phyloP scores from a whole-genome alignment of 2,113 vertebrate species.

The Corythornis vintsioides region DNA sequence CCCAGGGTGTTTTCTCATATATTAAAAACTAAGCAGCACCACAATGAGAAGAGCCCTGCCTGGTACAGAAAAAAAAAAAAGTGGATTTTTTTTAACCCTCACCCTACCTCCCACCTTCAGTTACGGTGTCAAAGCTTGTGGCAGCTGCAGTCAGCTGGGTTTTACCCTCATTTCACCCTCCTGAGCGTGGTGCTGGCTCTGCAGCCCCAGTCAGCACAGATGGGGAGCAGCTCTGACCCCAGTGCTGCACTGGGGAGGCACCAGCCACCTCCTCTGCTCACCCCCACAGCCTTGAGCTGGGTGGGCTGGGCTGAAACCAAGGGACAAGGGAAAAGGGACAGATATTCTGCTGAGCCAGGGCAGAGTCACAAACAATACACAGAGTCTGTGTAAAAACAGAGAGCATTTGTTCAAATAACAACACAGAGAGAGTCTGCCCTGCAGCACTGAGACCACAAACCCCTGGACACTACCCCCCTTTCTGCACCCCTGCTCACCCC shows the following conservation, averaged over 20 bases:
- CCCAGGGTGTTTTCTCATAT: background rate
- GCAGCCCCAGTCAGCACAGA: rapidly evolving
- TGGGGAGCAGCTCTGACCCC: background rate
- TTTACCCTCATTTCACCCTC: background rate
- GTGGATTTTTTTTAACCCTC: background rate
- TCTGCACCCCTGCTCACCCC: too few relatives aligned
- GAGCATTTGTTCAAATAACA: too few relatives aligned
- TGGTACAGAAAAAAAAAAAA: background rate
- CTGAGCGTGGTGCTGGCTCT: rapidly evolving
- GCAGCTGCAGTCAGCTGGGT: background rate
- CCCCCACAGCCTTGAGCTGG: rapidly evolving
- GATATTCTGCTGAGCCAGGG: too few relatives aligned
- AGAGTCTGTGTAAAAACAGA: too few relatives aligned
- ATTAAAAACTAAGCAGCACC: background rate
- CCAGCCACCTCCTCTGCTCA: background rate
- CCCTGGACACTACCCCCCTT: too few relatives aligned
- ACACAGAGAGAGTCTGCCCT: too few relatives aligned
- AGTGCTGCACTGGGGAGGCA: background rate
- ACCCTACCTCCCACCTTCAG: background rate
- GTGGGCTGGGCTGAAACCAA: background rate
- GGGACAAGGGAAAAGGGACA: too few relatives aligned
- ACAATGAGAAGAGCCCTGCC: background rate
- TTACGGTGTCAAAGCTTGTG: background rate
- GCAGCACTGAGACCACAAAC: too few relatives aligned
- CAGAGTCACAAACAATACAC: too few relatives aligned